Evolutionary conservation across 2,113 vertebrate genomes (phyloP).

Genomic region (Candoia aspera): DNA sequence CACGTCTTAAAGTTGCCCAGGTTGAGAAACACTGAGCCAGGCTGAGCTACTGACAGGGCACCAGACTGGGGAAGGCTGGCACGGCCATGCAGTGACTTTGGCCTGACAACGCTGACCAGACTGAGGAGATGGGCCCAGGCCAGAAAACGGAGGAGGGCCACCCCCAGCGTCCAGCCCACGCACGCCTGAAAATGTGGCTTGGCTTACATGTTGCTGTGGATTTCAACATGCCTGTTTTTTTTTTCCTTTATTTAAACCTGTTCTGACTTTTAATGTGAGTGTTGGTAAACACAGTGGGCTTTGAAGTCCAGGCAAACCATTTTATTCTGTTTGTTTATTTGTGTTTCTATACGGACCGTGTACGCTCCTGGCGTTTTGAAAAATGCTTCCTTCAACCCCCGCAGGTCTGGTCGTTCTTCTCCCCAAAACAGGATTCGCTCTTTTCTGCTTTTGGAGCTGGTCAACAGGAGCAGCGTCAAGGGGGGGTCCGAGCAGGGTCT

Average conservation of each 20-base stretch:
- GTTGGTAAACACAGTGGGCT: not conserved
- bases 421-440: accelerated
- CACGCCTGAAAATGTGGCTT: not conserved
- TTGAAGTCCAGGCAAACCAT: not conserved
- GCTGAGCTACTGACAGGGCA: not conserved
- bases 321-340: not conserved
- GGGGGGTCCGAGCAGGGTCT: not conserved
- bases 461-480: not conserved
- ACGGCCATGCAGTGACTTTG: not conserved
- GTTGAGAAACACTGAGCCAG: not conserved
- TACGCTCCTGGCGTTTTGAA: not conserved
- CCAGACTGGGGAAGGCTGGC: not conserved
- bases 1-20: too few relatives aligned
- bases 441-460: not conserved
- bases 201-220: not conserved
- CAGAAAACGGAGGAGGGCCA: not conserved
- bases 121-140: not conserved
- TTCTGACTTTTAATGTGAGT: not conserved
- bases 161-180: not conserved
- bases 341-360: too few relatives aligned
- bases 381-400: not conserved
- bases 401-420: too few relatives aligned
- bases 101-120: not conserved
- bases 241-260: not conserved
- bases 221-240: not conserved